Conservation (phyloP, 2,888 invertebrate species). For the Hypselothyrea guttata region DNA sequence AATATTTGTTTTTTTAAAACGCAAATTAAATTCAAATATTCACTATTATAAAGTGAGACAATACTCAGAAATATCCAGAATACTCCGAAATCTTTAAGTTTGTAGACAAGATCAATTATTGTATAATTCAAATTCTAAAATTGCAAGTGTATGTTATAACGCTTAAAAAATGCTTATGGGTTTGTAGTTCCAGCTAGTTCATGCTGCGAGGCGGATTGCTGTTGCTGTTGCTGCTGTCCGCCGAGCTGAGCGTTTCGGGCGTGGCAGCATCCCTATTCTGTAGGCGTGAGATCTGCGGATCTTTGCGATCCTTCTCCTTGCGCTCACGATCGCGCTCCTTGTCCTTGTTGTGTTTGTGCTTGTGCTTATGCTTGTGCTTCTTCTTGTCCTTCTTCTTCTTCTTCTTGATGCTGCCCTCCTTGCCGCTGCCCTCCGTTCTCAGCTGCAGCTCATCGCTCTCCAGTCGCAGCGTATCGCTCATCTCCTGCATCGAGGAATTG, state of each 20-base stretch:
- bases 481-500: constrained; percentile 90
- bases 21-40: no score
- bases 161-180: no score
- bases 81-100: no score
- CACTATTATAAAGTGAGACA: no score
- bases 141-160: no score
- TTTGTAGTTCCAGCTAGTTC: constrained; percentile 46
- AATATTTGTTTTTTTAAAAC: no score
- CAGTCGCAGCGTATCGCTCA: constrained; percentile 51
- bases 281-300: constrained; percentile 79
- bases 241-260: constrained; percentile 82
- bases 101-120: no score
- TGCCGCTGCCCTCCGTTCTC: constrained; percentile 84
- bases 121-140: no score
- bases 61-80: no score
- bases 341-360: constrained; percentile 91
- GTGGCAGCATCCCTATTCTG: constrained; percentile 81
- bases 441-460: constrained; percentile 82
- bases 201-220: constrained; percentile 75
- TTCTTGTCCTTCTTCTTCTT: constrained; percentile 91
- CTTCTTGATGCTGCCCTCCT: constrained; percentile 85
- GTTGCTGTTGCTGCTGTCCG: constrained; percentile 82
- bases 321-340: constrained; percentile 77
- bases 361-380: constrained; percentile 90
- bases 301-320: constrained; percentile 83